Conservation (phyloP, 2,113 vertebrate genomes). For the Sturnus vulgaris region DNA sequence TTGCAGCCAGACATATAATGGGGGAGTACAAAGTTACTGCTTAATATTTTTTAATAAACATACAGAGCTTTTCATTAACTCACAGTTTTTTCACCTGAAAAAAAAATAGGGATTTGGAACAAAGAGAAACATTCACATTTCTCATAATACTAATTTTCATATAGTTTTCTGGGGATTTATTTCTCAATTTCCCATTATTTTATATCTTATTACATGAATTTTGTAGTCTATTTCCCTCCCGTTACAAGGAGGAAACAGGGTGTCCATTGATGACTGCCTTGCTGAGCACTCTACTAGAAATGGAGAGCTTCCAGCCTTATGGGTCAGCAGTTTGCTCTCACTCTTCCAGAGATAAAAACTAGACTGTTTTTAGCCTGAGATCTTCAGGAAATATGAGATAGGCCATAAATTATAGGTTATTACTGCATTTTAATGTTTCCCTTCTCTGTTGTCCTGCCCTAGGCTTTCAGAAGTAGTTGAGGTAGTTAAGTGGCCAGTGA, state of each 20-base stretch:
- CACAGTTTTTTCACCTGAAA: neutral
- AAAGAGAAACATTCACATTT: neutral
- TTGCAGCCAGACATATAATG: neutral
- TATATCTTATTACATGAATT: neutral
- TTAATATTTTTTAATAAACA: neutral
- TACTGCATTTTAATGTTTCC: neutral
- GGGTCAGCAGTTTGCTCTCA: neutral
- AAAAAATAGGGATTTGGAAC: neutral
- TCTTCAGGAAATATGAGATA: neutral
- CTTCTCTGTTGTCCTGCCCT: neutral
- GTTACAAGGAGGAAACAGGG: neutral
- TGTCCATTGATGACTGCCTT: neutral
- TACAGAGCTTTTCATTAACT: neutral
- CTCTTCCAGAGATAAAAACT: neutral
- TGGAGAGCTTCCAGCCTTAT: neutral
- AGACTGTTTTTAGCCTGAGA: neutral
- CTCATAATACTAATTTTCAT: neutral
- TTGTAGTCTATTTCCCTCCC: neutral
- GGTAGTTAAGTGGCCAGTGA: fast-evolving
- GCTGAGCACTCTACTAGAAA: neutral
- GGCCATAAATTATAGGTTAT: neutral
- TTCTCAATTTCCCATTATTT: neutral
- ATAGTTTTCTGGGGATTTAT: neutral
- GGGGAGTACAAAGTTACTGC: neutral
- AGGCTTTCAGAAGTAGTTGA: neutral